Evolutionary conservation across 2,888 invertebrate genomes (phyloP).

Genomic region (Caenorhabditis sulstoni): DNA sequence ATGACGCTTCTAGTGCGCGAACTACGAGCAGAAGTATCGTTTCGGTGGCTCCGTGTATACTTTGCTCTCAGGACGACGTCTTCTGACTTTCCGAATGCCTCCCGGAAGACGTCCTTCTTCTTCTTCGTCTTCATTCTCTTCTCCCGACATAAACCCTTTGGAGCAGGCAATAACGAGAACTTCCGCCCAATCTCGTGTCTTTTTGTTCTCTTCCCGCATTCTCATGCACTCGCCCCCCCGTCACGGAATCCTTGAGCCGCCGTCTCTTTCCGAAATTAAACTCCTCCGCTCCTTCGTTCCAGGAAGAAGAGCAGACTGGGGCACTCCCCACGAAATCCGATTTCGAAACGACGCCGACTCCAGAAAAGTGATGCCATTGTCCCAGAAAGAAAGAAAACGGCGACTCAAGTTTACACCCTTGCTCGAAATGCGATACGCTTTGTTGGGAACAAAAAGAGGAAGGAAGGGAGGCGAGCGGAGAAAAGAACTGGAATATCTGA

Average conservation of each 20-base stretch:
- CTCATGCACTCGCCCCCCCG: conserved; percentile 26
- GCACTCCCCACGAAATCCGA: conserved; percentile 42
- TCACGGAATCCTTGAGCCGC: not conserved
- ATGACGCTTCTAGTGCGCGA: too few species aligned
- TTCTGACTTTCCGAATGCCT: conserved; percentile 4
- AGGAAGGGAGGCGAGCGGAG: too few species aligned
- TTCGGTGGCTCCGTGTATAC: too few species aligned
- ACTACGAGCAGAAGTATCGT: too few species aligned
- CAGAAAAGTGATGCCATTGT: conserved; percentile 34
- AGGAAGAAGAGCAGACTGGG: conserved; percentile 20
- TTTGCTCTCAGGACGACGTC: too few species aligned
- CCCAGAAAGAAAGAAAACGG: conserved; percentile 17
- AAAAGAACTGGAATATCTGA: not conserved
- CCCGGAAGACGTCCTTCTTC: conserved; percentile 21
- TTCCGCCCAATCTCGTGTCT: conserved; percentile 35
- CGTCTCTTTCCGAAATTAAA: conserved; percentile 50
- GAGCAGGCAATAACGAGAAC: conserved; percentile 37
- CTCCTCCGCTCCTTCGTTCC: conserved; percentile 19
- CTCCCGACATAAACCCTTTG: conserved; percentile 32
- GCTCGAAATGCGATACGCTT: conserved; percentile 27
- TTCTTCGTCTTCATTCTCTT: too few species aligned
- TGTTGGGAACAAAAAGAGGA: not conserved
- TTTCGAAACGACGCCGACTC: conserved; percentile 8
- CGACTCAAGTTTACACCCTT: conserved; percentile 32
- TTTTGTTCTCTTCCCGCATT: conserved; percentile 19